Conservation (phyloP, 2,888 invertebrate species). For the Brenthis hecate region DNA sequence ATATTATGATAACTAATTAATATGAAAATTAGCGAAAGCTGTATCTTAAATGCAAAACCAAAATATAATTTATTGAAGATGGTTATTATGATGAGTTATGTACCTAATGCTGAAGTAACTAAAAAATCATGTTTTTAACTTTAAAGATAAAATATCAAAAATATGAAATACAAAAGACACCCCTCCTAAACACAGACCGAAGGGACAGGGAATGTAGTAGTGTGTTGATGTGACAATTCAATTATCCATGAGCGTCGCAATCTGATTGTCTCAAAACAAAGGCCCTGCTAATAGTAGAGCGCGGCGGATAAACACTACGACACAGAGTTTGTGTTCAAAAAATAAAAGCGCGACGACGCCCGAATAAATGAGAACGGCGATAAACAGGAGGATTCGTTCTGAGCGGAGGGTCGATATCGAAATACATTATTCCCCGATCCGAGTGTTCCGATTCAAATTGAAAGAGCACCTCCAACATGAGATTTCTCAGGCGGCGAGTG, state of each 20-base stretch:
- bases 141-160: constrained; percentile 3
- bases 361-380: constrained; percentile 81
- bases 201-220: constrained; percentile 41
- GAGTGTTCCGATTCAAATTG: constrained; percentile 83
- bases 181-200: constrained; percentile 17
- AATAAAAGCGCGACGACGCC: constrained; percentile 80
- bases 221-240: constrained; percentile 67
- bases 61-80: too few relatives aligned
- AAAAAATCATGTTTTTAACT: too few relatives aligned
- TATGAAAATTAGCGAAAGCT: too few relatives aligned
- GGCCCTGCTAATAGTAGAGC: constrained; percentile 73
- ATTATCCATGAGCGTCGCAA: constrained; percentile 69
- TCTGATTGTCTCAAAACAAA: constrained; percentile 76
- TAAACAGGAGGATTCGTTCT: constrained; percentile 80
- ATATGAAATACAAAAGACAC: constrained; percentile 2
- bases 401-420: constrained; percentile 80
- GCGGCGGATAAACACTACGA: constrained; percentile 74
- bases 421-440: constrained; percentile 82
- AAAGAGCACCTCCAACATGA: constrained; percentile 83
- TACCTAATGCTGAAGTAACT: too few relatives aligned
- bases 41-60: too few relatives aligned
- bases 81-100: too few relatives aligned
- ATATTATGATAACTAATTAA: too few relatives aligned
- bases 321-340: constrained; percentile 76
- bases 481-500: constrained; percentile 82